Conservation (phyloP, 2,797 vertebrate species). For the Rhynchotus rufescens region DNA sequence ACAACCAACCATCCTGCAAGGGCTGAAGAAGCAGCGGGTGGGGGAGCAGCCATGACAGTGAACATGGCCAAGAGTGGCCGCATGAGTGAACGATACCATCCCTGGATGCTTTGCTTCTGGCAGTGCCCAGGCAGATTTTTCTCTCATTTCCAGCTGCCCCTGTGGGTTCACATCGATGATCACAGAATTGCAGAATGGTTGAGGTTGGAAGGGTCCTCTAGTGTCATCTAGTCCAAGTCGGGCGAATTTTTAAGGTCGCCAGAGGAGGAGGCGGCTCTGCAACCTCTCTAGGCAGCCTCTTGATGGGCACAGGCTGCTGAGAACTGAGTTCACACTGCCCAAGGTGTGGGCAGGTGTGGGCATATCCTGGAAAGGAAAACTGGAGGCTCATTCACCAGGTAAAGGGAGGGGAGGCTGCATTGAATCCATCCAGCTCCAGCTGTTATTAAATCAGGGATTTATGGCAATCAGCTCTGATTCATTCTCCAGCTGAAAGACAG, state of each 20-base stretch:
- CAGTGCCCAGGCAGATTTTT: slow-evolving; percentile 58
- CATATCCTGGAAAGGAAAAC: background rate
- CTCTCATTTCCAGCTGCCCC: slow-evolving; percentile 60
- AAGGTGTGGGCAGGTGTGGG: no score
- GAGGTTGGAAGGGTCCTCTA: no score
- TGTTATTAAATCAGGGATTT: background rate
- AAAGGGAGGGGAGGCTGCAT: background rate
- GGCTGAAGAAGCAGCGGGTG: background rate
- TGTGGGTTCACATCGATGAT: background rate
- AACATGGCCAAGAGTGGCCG: background rate
- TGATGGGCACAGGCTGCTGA: slow-evolving; percentile 21
- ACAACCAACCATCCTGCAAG: background rate
- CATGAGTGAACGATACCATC: background rate
- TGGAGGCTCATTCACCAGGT: slow-evolving; percentile 31
- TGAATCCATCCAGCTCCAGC: background rate
- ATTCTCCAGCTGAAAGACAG: slow-evolving; percentile 18
- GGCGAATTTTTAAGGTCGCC: no score
- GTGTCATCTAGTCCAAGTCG: no score
- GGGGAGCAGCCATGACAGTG: background rate
- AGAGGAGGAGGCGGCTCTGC: no score
- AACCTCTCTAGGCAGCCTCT: no score
- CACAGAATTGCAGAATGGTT: no score
- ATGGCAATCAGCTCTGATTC: slow-evolving; percentile 14
- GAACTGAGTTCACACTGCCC: background rate
- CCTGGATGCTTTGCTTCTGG: slow-evolving; percentile 29